Percentiles rank a stretch among this genome's conserved stretches.
Evolutionary conservation across 2,797 vertebrate genomes (phyloP).

Genomic region (Microhierax caerulescens): DNA sequence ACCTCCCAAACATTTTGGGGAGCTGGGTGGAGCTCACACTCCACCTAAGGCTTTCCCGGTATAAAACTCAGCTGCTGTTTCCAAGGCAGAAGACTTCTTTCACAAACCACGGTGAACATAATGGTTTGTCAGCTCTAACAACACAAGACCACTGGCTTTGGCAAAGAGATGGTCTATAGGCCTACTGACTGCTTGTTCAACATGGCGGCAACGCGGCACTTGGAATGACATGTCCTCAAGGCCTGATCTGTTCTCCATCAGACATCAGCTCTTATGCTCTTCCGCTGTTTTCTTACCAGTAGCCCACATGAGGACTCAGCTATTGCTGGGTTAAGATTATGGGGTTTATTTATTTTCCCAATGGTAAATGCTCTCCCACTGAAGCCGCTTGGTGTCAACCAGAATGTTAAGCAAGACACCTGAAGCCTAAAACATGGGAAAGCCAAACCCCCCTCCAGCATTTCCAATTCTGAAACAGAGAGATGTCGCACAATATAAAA

Average conservation of each 20-base stretch:
- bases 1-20: background rate
- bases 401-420: background rate
- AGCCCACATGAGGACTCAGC: background rate
- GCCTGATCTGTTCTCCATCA: background rate
- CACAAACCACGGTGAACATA: background rate
- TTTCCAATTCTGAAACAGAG: background rate
- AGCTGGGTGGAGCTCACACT: background rate
- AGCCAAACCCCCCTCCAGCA: background rate
- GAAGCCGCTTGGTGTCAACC: background rate
- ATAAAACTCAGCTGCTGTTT: background rate
- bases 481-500: background rate
- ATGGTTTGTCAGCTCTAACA: background rate
- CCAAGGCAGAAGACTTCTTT: background rate
- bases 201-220: accelerated
- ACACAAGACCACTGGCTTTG: background rate
- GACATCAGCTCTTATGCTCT: background rate
- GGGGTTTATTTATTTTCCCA: background rate
- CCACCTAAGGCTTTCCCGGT: background rate
- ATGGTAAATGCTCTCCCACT: background rate
- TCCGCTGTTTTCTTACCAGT: background rate
- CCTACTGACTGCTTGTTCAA: background rate
- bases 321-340: background rate
- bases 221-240: background rate
- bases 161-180: background rate
- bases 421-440: background rate